phyloP scores from a whole-genome alignment of 2,888 invertebrate genomes.

The Drosophila mettleri region DNA sequence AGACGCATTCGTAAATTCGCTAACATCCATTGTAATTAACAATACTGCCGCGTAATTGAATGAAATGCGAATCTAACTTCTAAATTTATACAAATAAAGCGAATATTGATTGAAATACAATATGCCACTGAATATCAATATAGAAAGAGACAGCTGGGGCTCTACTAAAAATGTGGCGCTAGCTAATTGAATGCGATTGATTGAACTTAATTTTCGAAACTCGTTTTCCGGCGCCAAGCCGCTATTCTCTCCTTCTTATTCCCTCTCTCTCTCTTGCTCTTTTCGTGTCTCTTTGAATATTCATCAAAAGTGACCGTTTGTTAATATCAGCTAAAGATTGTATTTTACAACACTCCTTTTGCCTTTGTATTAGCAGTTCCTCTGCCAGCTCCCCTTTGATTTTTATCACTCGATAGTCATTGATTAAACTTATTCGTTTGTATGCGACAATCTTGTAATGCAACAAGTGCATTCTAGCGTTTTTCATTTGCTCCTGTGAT shows the following conservation, averaged over 20 bases:
- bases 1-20: background rate
- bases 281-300: background rate
- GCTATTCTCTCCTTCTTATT: too few species aligned
- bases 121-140: constrained; percentile 32
- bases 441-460: background rate
- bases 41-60: constrained; percentile 42
- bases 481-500: background rate
- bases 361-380: background rate
- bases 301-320: background rate
- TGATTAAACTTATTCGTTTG: background rate
- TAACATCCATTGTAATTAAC: background rate
- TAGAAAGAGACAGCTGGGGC: background rate
- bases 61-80: constrained; percentile 33
- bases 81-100: constrained; percentile 27
- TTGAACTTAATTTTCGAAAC: constrained; percentile 64
- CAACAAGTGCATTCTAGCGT: background rate
- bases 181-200: constrained; percentile 48
- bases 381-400: too few species aligned
- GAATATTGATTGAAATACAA: constrained; percentile 32
- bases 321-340: background rate
- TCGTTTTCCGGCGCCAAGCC: background rate
- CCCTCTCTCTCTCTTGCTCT: too few species aligned
- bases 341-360: background rate
- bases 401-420: background rate
- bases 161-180: constrained; percentile 1